Base-by-base conservation (phyloP, 2,113 vertebrate species). In the Xiphorhynchus elegans region DNA sequence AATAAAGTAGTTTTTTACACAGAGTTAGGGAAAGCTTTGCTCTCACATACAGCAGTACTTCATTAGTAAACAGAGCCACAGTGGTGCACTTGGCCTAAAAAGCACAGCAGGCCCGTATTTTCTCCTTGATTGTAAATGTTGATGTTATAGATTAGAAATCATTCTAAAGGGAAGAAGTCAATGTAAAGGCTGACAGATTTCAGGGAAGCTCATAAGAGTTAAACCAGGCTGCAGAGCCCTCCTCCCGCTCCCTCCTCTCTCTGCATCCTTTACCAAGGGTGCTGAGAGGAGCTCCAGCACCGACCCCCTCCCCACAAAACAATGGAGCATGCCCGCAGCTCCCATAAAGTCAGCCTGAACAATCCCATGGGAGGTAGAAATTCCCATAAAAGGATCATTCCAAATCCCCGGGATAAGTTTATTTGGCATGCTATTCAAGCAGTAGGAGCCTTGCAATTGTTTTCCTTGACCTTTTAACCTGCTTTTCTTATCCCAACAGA, bases 401-500 rank as follows among this genome's bases (percentile, higher is more conserved):
- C 70, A 69, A 69, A 79, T 81, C 81, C 42, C 83, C 37, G 1
- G 84, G 88, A 83, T 89, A 78, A 87, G 66, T 92, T 93, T 92
- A 93, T 93, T 84, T 95, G 75, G 56, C 95, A 60, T 4, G 72
- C 90, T 82, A 88, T 90, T 95, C 91, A 94, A 87, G 83, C 66
- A 35, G 69, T 69, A 29, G 64, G 20, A 60, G 77, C 80, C 42
- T 67, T 49, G 47, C 69, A 88, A 92, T 95, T 93, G 50, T 92
- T 91, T 97, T 79, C 84, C 86, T 87, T 94, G 96, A 96, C 97
- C 97, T 97, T 95, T 87, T 86, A 74, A 95, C 93, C 95, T 2
- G 39, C 62, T 84, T 75, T 90, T 90, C 79, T 95, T 89, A 76
- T 79, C 64, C 69, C 50, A 59, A 8, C 60, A 63, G 74, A 95